Conservation (phyloP, 2,888 invertebrate genomes). For the Campoletis raptor region DNA sequence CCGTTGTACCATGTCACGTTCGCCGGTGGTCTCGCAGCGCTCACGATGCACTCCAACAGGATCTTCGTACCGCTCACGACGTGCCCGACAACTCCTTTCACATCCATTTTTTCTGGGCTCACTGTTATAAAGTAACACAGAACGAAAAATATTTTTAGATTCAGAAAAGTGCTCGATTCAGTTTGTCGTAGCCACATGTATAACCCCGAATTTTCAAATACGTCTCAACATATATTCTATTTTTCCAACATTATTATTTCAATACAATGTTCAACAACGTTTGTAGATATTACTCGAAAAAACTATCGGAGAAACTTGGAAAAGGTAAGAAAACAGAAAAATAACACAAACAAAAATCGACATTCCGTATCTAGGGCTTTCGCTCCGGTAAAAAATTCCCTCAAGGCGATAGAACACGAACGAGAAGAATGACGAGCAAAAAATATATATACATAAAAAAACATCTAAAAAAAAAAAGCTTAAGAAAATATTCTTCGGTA, state of each 20-base stretch:
- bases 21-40: constrained; percentile 93
- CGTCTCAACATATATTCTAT: constrained; percentile 20
- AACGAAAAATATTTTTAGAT: constrained; percentile 58
- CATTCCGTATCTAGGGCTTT: background rate
- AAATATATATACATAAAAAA: constrained; percentile 7
- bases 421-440: constrained; percentile 11
- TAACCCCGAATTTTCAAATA: constrained; percentile 30
- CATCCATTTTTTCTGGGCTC: constrained; percentile 91
- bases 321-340: constrained; percentile 1
- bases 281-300: background rate
- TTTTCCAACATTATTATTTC: constrained; percentile 30
- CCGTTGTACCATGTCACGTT: constrained; percentile 95
- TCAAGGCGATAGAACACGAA: constrained; percentile 5
- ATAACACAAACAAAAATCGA: background rate
- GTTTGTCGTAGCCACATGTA: constrained; percentile 14
- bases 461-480: background rate
- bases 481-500: background rate
- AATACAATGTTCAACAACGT: constrained; percentile 1
- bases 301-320: constrained; percentile 1
- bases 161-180: constrained; percentile 44
- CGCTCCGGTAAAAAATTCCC: constrained; percentile 23
- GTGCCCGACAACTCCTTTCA: constrained; percentile 92
- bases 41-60: constrained; percentile 91
- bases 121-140: constrained; percentile 87
- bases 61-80: constrained; percentile 93